Evolutionary conservation across 2,113 vertebrate species (phyloP).

Genomic region (Protobothrops mucrosquamatus): DNA sequence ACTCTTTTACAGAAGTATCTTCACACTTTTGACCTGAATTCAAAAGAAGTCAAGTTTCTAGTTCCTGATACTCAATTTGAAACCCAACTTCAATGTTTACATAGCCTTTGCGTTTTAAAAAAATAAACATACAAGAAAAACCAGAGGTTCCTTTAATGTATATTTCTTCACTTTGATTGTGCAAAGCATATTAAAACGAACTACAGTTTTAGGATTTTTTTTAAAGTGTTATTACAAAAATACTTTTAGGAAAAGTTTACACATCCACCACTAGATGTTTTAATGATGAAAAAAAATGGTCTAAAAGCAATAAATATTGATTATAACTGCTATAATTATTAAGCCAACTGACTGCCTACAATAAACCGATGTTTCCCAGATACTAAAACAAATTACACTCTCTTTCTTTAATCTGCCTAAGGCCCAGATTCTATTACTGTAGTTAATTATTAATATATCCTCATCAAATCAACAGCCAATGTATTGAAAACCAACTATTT

Average conservation of each 20-base stretch:
- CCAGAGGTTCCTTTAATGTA: accelerated
- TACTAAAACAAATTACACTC: background rate
- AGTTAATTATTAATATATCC: background rate
- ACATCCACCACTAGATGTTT: background rate
- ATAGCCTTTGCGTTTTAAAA: background rate
- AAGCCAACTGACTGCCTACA: background rate
- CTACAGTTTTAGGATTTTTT: background rate
- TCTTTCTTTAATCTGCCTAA: background rate
- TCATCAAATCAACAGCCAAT: background rate
- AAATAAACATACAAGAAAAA: background rate
- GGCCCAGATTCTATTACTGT: background rate
- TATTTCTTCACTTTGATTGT: background rate
- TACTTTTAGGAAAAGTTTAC: background rate
- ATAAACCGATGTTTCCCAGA: background rate
- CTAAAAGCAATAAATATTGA: background rate
- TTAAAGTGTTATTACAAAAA: background rate
- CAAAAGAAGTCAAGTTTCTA: background rate
- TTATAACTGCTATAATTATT: background rate
- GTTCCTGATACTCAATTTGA: too few relatives aligned
- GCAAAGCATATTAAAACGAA: background rate
- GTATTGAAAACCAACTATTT: background rate
- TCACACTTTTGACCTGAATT: background rate
- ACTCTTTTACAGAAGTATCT: background rate
- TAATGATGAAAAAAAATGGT: background rate
- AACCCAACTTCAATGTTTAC: background rate